Evolutionary conservation across 2,113 vertebrate genomes (phyloP), one percentile per base, ranked within the genome.

Genomic region (Condylura cristata): DNA sequence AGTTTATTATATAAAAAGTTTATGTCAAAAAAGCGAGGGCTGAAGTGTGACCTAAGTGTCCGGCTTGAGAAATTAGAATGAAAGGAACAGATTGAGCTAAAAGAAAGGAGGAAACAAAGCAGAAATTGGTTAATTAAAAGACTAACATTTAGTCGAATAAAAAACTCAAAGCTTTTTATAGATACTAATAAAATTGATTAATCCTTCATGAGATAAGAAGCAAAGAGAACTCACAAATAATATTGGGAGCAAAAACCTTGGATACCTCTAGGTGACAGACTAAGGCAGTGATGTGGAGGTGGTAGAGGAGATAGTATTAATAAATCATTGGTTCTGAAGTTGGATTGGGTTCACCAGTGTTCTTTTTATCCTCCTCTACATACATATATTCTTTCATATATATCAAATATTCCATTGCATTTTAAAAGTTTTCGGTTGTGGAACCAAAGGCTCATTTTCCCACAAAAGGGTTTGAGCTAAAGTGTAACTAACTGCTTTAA

Each of bases 371-470:
- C 6, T 5, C 80, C 8, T 86, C 90, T 2, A 72, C 34, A 37
- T 61, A 8, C 41, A 58, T 78, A 13, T 58, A 44, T 89, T 39
- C 14, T 81, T 86, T 88, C 30, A 9, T 61, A 32, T 46, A 9
- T 87, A 30, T 66, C 37, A 89, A 46, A 34, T 86, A 70, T 39
- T 92, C 61, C 1, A 14, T 72, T 94, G 46, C 75, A 79, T 22
- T 61, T 6, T 71, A 61, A 56, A 89, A 74, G 41, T 44, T 82
- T 51, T 86, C 2, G 61, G 37, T 76, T 91, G 34, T 82, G 78
- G 89, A 93, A 91, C 81, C 32, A 56, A 92, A 92, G 30, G 53
- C 32, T 61, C 82, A 1, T 78, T 76, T 94, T 86, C 11, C 20
- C 94, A 58, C 26, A 75, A 30, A 93, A 80, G 48, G 17, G 4